phyloP scores from a whole-genome alignment of 2,113 vertebrate genomes.

The Gadus chalcogrammus region DNA sequence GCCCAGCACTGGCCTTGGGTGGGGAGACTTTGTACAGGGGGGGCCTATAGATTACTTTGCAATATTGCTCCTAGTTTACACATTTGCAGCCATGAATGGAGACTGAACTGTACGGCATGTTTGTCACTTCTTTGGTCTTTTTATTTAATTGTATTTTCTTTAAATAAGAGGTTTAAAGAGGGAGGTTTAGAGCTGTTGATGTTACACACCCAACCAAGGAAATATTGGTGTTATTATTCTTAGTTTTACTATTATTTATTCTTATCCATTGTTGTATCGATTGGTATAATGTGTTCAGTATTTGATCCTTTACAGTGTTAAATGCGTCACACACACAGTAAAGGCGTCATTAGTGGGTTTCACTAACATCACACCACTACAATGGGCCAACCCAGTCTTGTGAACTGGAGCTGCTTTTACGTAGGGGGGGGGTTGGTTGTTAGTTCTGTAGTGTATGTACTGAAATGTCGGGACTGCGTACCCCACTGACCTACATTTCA shows the following conservation, averaged over 20 bases:
- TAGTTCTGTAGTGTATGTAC: conserved; percentile 60
- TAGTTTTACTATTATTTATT: background rate
- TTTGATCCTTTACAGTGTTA: conserved; percentile 37
- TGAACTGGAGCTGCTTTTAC: conserved; percentile 48
- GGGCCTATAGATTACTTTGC: background rate
- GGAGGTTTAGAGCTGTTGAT: too few relatives aligned
- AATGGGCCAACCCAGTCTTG: conserved; percentile 48
- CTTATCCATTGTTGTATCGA: conserved; percentile 26
- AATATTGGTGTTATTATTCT: background rate
- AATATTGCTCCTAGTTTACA: conserved; percentile 4
- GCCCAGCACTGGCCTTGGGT: background rate
- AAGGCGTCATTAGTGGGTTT: conserved; percentile 43
- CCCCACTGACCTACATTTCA: conserved; percentile 78
- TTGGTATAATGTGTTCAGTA: background rate
- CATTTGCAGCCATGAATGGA: background rate
- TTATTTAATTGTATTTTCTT: background rate
- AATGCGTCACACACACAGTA: too few relatives aligned
- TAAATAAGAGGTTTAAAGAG: too few relatives aligned
- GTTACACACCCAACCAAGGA: background rate
- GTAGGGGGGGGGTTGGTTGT: conserved; percentile 39
- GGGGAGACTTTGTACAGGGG: background rate
- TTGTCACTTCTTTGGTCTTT: too few relatives aligned
- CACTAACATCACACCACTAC: conserved; percentile 54
- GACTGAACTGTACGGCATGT: background rate
- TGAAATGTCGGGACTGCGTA: conserved; percentile 68